phyloP scores from a whole-genome alignment of 2,797 vertebrate species.

The Pipistrellus pipistrellus region DNA sequence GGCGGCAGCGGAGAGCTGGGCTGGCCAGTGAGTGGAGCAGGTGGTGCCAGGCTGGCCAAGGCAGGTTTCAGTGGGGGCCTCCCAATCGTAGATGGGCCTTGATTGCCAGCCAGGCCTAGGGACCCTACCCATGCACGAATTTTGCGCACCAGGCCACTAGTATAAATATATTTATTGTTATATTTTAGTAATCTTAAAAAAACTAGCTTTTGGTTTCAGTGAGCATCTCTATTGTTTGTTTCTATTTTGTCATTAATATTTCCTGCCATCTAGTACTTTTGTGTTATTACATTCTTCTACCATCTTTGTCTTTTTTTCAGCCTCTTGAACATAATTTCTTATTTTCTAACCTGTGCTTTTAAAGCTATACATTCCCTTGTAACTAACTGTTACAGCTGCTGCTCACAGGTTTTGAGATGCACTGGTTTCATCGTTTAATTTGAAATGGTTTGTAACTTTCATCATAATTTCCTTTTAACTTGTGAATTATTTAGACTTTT shows the following conservation, averaged over 20 bases:
- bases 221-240: not conserved
- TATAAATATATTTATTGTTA: slow-evolving; percentile 12
- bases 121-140: no score
- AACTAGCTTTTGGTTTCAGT: not conserved
- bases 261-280: slow-evolving; percentile 35
- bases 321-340: not conserved
- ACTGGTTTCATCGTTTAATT: slow-evolving; percentile 25
- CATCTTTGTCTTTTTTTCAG: not conserved
- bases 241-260: slow-evolving; percentile 17
- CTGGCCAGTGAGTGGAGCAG: no score
- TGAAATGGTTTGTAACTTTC: slow-evolving; percentile 32
- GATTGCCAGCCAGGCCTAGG: no score
- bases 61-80: no score
- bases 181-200: slow-evolving; percentile 27
- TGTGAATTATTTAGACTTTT: slow-evolving; percentile 12
- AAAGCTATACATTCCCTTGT: not conserved
- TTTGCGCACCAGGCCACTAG: no score
- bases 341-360: slow-evolving; percentile 7
- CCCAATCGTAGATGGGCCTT: no score
- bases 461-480: not conserved
- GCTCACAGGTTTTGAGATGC: not conserved
- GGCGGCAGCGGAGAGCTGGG: no score
- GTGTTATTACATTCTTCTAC: not conserved
- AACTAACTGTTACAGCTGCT: not conserved
- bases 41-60: no score